Evolutionary conservation across 2,113 vertebrate genomes (phyloP).

Genomic region (Poicephalus gulielmi): DNA sequence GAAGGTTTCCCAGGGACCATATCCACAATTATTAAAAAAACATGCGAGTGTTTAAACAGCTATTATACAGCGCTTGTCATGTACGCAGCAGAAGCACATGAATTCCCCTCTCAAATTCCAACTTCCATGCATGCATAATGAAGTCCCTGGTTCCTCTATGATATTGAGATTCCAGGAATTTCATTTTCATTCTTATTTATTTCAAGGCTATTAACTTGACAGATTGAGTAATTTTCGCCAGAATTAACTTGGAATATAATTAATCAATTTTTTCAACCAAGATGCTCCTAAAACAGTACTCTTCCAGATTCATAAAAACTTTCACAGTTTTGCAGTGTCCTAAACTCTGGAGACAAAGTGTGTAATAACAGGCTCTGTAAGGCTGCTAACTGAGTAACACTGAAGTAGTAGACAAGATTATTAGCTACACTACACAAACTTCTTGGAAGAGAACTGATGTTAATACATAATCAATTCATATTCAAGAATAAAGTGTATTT

Average conservation of each 20-base stretch:
- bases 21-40: not conserved
- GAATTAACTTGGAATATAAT: not conserved
- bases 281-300: not conserved
- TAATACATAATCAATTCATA: not conserved
- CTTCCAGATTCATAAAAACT: not conserved
- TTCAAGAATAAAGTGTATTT: not conserved
- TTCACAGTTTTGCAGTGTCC: not conserved
- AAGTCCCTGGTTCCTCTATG: not conserved
- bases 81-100: not conserved
- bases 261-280: not conserved
- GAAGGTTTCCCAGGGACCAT: not conserved
- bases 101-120: not conserved
- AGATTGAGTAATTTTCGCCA: not conserved
- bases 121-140: not conserved
- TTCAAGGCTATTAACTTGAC: not conserved
- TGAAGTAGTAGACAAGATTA: not conserved
- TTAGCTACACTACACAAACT: not conserved
- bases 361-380: not conserved
- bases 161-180: not conserved
- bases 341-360: not conserved
- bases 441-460: accelerated
- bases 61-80: not conserved
- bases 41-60: not conserved
- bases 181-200: not conserved
- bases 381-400: not conserved